These are phyloP conservation scores for Tor tambroides DNA, from an alignment of 2,113 vertebrate genomes.

Conservation along the genomic window DNA sequence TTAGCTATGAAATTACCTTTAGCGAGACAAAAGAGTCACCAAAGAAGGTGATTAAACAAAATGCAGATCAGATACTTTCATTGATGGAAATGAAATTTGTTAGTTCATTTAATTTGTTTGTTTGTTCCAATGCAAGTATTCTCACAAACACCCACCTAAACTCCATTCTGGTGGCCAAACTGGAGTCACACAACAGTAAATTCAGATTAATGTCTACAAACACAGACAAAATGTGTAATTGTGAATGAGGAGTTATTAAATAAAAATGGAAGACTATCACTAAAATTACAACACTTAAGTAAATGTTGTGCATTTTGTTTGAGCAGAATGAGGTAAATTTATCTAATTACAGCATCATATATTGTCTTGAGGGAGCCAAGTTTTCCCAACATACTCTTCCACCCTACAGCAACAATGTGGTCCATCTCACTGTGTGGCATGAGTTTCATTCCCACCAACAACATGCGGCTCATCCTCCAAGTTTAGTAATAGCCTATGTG, in stretches of 20 bases:
- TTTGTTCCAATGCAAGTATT: too few relatives aligned
- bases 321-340: neutral
- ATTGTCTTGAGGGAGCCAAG: neutral
- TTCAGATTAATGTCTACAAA: too few relatives aligned
- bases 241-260: neutral
- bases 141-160: too few relatives aligned
- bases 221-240: neutral
- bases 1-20: too few relatives aligned
- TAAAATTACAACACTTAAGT: neutral
- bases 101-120: too few relatives aligned
- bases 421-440: neutral
- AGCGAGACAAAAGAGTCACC: too few relatives aligned
- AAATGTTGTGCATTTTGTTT: neutral
- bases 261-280: neutral
- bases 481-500: conserved; percentile 34
- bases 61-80: too few relatives aligned
- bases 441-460: conserved; percentile 17
- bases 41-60: too few relatives aligned
- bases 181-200: too few relatives aligned
- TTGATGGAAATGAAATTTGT: too few relatives aligned
- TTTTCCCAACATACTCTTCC: neutral
- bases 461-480: neutral
- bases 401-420: neutral
- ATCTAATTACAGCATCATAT: neutral
- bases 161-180: too few relatives aligned